phyloP scores from a whole-genome alignment of 2,113 vertebrate genomes.

The Oryzias melastigma region DNA sequence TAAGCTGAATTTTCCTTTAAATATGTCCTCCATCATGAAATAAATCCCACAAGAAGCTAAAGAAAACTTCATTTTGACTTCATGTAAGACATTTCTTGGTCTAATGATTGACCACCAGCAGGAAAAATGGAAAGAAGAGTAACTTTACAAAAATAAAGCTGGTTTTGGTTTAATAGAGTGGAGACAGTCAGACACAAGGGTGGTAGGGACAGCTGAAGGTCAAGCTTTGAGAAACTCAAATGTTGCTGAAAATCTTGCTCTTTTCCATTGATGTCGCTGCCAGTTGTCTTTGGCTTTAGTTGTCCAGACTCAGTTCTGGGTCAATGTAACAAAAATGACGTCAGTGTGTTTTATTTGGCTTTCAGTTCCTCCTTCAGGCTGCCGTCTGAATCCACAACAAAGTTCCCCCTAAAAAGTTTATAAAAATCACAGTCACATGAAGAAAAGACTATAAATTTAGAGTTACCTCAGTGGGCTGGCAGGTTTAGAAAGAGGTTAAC shows the following conservation, averaged over 20 bases:
- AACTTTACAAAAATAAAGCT: constrained; percentile 39
- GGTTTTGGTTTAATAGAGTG: constrained; percentile 44
- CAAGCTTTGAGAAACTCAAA: constrained; percentile 40
- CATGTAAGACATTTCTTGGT: background rate
- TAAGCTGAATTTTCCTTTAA: too few species aligned
- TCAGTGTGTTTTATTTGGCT: constrained; percentile 66
- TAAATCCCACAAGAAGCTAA: too few species aligned
- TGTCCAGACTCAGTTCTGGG: constrained; percentile 53
- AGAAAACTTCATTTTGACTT: too few species aligned
- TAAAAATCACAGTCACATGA: constrained; percentile 15
- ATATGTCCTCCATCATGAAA: too few species aligned
- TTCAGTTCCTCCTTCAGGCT: constrained; percentile 29
- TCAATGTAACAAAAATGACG: constrained; percentile 52
- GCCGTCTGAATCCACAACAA: constrained; percentile 54
- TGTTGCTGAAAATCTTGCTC: constrained; percentile 48
- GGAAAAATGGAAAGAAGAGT: constrained; percentile 47
- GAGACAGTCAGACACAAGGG: constrained; percentile 14
- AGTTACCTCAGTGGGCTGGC: constrained; percentile 13
- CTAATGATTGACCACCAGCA: constrained; percentile 45
- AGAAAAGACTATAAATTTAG: constrained; percentile 18
- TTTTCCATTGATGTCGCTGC: constrained; percentile 35
- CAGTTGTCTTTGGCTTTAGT: constrained; percentile 49
- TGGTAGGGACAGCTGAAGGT: constrained; percentile 19
- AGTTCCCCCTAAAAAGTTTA: constrained; percentile 31
- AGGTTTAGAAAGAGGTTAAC: constrained; percentile 21